Evolutionary conservation across 2,888 invertebrate genomes (phyloP), one percentile per base, ranked within the genome.

Genomic region (Crossocerus cetratus): DNA sequence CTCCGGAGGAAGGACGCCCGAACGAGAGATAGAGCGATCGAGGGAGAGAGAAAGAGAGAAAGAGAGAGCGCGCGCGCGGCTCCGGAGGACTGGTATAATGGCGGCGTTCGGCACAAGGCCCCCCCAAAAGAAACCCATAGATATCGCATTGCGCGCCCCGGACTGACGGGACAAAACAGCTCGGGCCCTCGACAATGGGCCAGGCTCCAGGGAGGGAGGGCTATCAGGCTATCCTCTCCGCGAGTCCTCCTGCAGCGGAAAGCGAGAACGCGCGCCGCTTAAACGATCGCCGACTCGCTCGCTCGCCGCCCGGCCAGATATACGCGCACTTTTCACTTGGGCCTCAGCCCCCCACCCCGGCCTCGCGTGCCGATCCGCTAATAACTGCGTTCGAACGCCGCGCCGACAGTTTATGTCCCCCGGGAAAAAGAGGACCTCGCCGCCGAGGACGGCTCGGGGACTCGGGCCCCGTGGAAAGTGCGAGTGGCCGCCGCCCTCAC

Each of bases 131-230:
- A 84, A 87, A 86, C 86, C 81, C 87, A 84, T 87, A 86, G 89
- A 90, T 89, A 90, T 90, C 89, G 86, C 89, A 86, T 90, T 90
- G 88, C 90, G 82, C 86, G 80, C 80, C 75, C 75, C 81, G 88
- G 89, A 89, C 89, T 89, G 89, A 89, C 89, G 89, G 89, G 88
- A 90, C 90, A 90, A 90, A 90, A 89, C 89, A 86, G 78, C 80
- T 77, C 78, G 76, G 81, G 85, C 65, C 65, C 72, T 72, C 82
- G 83, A 89, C 89, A 89, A 89, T 87, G 86, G 71, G 63, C 49
- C 49, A 49, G n/a, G 14, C 49, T 11, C 1, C 3, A 66, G 67
- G 77, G 57, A 56, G 65, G 65, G 75, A 56, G 57, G 22, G 49
- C 42, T 66, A 64, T 65, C 58, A 68, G 70, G 71, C 62, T n/a